Evolutionary conservation across 2,888 invertebrate genomes (phyloP), one percentile per base, ranked within the genome.

Genomic region (Torymus texanus): DNA sequence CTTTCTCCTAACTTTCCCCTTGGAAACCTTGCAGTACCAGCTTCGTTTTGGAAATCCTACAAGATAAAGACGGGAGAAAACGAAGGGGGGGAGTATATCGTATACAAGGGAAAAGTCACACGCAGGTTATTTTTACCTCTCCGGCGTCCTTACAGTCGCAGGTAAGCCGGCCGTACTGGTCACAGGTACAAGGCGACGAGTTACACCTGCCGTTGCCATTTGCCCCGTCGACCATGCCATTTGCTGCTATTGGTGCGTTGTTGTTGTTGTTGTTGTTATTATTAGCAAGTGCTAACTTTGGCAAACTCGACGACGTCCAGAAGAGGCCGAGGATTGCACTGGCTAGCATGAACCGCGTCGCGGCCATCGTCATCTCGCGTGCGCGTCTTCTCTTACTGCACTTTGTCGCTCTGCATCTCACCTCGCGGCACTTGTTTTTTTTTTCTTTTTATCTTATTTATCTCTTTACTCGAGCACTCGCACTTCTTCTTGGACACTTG

Each of bases 101-200:
- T 29, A 4, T 29, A 29, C 29, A 29, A 29, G 41, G 41, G 41
- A 51, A 74, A 16, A 68, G 12, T n/a, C n/a, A 55, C 13, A 58
- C 13, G 12, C 14, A 56, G 5, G 18, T 50, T 21, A 2, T 21
- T 21, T 71, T 83, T 81, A 92, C 93, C 87, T 91, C 89, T 82
- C 90, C 88, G 59, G 91, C 90, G 79, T 87, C 88, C 78, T 91
- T 91, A 89, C 93, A 93, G 85, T 91, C 91, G 89, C 93, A 93
- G 86, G 92, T 92, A 83, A 93, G 91, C 81, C 92, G 91, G 56
- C 92, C 92, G 86, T 92, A 92, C 62, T 91, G 88, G 87, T 93
- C 93, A 88, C 93, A 93, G 79, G 89, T 91, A 86, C 93, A 93
- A 66, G 91, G 91, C 65, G 92, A 90, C 83, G 92, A 92, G 82